Percentiles rank a stretch among this genome's conserved stretches.
Evolutionary conservation across 2,113 vertebrate species (phyloP).

Genomic region (Sitta europaea): DNA sequence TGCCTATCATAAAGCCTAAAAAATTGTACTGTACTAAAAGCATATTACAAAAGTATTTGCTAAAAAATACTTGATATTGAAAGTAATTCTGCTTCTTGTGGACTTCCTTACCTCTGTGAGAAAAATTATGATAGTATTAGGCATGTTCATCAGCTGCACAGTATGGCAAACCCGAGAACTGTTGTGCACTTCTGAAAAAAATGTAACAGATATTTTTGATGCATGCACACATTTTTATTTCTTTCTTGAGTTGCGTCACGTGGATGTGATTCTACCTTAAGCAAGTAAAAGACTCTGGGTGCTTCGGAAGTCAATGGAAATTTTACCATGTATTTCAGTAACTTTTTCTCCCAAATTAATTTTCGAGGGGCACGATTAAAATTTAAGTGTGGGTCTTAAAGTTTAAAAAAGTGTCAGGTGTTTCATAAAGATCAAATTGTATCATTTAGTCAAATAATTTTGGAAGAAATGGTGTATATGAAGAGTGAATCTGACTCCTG

Average conservation of each 20-base stretch:
- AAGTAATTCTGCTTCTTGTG: not conserved
- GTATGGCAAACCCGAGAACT: not conserved
- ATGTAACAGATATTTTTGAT: not conserved
- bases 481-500: not conserved
- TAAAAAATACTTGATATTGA: not conserved
- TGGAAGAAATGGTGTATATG: not conserved
- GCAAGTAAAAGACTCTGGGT: not conserved
- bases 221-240: not conserved
- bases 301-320: not conserved
- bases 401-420: not conserved
- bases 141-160: not conserved
- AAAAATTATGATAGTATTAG: not conserved
- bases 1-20: conserved; percentile 12
- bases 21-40: conserved; percentile 7
- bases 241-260: not conserved
- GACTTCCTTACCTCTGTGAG: not conserved
- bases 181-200: not conserved
- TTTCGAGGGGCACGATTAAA: not conserved
- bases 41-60: not conserved
- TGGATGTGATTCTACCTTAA: not conserved
- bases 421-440: not conserved
- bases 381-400: not conserved
- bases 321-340: not conserved
- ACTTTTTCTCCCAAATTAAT: not conserved
- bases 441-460: not conserved